These are phyloP conservation scores for Hirtodrosophila cameraria DNA, from an alignment of 2,888 invertebrate species.

Conservation along the genomic window DNA sequence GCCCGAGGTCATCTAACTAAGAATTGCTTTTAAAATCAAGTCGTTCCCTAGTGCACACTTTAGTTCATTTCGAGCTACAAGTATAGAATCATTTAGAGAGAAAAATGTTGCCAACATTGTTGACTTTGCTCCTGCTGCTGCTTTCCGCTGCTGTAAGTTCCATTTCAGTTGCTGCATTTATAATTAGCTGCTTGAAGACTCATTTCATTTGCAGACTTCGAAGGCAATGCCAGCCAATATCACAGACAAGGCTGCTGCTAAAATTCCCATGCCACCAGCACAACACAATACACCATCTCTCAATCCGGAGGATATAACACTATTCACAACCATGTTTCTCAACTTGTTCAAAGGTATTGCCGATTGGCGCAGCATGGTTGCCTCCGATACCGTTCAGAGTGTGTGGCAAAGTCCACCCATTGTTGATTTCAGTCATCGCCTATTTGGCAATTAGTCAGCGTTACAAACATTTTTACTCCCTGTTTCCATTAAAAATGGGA, in stretches of 20 bases:
- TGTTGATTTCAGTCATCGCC: conserved; percentile 58
- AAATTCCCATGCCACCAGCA: conserved; percentile 47
- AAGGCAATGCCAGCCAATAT: conserved; percentile 29
- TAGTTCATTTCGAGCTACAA: conserved; percentile 33
- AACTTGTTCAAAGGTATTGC: conserved; percentile 57
- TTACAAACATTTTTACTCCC: background rate
- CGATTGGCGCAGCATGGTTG: conserved; percentile 64
- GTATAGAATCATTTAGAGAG: conserved; percentile 1
- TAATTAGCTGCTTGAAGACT: background rate
- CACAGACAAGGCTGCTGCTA: conserved; percentile 12
- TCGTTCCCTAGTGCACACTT: background rate
- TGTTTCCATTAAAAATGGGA: too few relatives aligned
- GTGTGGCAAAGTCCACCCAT: conserved; percentile 71
- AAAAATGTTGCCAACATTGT: conserved; percentile 25
- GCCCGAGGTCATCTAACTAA: conserved; percentile 52
- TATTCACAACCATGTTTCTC: conserved; percentile 65
- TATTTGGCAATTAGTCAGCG: conserved; percentile 44
- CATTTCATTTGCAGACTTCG: conserved; percentile 6
- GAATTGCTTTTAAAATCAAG: conserved; percentile 56
- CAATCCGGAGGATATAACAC: conserved; percentile 57
- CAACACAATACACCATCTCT: conserved; percentile 31
- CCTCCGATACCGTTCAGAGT: conserved; percentile 63
- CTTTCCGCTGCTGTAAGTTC: conserved; percentile 46
- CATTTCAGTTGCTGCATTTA: background rate
- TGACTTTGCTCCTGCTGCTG: conserved; percentile 16